phyloP scores from a whole-genome alignment of 2,113 vertebrate species.

The Nipponia nippon region DNA sequence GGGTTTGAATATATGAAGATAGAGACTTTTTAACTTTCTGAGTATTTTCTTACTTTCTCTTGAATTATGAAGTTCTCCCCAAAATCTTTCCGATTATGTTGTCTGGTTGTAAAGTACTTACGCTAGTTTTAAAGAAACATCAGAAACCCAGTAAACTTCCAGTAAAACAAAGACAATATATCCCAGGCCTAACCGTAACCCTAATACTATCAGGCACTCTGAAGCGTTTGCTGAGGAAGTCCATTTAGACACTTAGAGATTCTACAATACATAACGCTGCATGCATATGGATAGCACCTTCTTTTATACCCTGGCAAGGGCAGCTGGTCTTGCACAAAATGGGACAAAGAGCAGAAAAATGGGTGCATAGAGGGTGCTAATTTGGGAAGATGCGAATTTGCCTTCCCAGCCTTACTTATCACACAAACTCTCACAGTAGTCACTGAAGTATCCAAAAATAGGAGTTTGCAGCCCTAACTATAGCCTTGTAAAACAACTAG shows the following conservation, averaged over 20 bases:
- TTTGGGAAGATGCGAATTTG: constrained; percentile 42
- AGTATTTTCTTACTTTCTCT: not conserved
- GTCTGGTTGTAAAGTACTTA: not conserved
- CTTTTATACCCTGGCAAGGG: not conserved
- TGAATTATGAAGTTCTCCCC: not conserved
- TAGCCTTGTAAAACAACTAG: not conserved
- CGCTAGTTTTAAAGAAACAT: not conserved
- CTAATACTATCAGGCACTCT: not conserved
- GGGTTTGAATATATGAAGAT: not conserved
- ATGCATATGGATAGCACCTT: not conserved
- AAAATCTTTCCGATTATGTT: not conserved
- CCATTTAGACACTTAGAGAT: not conserved
- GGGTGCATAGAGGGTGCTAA: constrained; percentile 12
- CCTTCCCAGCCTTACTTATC: not conserved
- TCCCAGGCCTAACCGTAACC: not conserved
- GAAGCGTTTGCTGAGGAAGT: not conserved
- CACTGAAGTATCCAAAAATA: constrained; percentile 28
- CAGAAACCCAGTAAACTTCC: not conserved
- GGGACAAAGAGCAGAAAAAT: constrained; percentile 12
- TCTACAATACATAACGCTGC: not conserved
- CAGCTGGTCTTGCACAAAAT: constrained; percentile 29
- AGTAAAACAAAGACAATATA: not conserved
- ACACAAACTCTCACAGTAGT: constrained; percentile 16
- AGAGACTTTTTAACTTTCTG: not conserved
- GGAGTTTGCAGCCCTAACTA: constrained; percentile 19